These are phyloP conservation scores for Apamea sordens DNA, from an alignment of 2,888 invertebrate genomes.

Conservation along the genomic window DNA sequence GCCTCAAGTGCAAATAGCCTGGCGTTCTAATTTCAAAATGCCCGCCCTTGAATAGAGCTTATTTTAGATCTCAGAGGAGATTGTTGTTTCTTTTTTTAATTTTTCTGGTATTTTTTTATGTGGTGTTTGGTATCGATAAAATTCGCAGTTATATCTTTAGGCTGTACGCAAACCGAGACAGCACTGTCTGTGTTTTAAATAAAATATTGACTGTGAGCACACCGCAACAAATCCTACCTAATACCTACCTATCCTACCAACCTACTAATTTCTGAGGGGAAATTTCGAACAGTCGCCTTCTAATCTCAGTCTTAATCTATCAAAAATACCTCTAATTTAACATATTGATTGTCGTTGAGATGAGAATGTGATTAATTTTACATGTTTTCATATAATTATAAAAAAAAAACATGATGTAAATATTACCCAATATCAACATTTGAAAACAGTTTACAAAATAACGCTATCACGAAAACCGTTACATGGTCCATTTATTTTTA, in stretches of 20 bases:
- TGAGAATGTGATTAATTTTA: not conserved
- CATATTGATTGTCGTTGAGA: not conserved
- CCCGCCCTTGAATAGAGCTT: slow-evolving; percentile 76
- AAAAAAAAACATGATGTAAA: not conserved
- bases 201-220: not conserved
- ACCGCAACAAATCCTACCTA: not conserved
- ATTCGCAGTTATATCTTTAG: not conserved
- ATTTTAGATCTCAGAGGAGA: slow-evolving; percentile 72
- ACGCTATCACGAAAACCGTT: not conserved
- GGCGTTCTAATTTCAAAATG: slow-evolving; percentile 86
- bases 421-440: slow-evolving; percentile 3
- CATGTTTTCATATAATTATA: not conserved
- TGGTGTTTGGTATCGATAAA: slow-evolving; percentile 14
- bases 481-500: slow-evolving; percentile 35
- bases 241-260: too few relatives aligned
- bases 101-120: slow-evolving; percentile 6
- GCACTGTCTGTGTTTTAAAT: not conserved
- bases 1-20: slow-evolving; percentile 86
- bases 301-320: too few relatives aligned
- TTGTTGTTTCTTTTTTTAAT: slow-evolving; percentile 54
- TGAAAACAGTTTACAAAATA: not conserved
- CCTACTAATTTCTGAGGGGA: not conserved
- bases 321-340: not conserved
- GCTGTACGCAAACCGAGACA: too few relatives aligned
- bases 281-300: not conserved